phyloP scores from a whole-genome alignment of 2,888 invertebrate species.

The Steromphala cineraria region DNA sequence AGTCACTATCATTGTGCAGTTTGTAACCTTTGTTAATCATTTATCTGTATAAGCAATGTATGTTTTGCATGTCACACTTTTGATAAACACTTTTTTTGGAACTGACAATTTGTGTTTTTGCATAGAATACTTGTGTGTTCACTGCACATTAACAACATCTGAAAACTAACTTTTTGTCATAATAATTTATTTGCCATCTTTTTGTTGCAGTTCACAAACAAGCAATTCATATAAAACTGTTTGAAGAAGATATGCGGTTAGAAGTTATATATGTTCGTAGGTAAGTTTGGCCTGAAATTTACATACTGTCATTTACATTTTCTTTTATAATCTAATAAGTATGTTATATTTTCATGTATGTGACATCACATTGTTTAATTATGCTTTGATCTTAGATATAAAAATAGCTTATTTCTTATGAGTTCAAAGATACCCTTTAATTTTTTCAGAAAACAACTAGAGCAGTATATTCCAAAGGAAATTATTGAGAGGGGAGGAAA shows the following conservation, averaged over 20 bases:
- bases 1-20: too few relatives aligned
- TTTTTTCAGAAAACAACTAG: conserved; percentile 57
- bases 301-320: not conserved
- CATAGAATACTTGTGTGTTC: too few relatives aligned
- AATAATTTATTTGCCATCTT: not conserved
- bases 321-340: not conserved
- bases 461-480: conserved; percentile 62
- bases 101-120: too few relatives aligned
- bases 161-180: too few relatives aligned
- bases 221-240: conserved; percentile 79
- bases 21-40: too few relatives aligned
- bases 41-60: too few relatives aligned
- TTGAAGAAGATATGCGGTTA: conserved; percentile 85
- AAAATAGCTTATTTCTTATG: too few relatives aligned
- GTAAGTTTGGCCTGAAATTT: conserved; percentile 61
- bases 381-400: too few relatives aligned
- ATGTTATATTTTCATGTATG: not conserved
- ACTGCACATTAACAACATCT: too few relatives aligned
- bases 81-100: too few relatives aligned
- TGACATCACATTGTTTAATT: too few relatives aligned
- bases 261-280: conserved; percentile 91
- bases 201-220: conserved; percentile 71
- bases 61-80: too few relatives aligned
- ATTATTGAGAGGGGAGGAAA: conserved; percentile 56
- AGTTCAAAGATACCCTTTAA: not conserved